Conservation (phyloP, 2,797 vertebrate genomes). For the Hippopotamyrus pictus region DNA sequence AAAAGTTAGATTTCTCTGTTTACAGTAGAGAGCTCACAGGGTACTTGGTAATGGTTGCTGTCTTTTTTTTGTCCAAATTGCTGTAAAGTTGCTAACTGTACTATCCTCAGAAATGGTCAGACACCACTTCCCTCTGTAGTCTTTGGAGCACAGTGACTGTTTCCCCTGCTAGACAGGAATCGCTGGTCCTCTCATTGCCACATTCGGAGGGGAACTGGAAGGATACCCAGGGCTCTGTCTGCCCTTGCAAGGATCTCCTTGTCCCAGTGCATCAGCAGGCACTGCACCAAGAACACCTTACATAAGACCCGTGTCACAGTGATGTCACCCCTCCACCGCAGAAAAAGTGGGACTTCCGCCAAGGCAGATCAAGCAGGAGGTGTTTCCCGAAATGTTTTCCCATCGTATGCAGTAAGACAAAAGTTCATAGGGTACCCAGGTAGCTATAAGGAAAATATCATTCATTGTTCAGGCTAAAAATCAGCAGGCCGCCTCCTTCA, state of each 20-base stretch:
- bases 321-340: neutral
- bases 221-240: neutral
- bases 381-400: neutral
- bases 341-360: neutral
- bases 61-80: neutral
- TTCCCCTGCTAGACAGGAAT: neutral
- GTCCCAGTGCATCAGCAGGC: neutral
- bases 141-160: neutral
- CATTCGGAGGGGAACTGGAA: neutral
- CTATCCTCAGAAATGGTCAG: neutral
- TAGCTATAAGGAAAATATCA: neutral
- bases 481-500: neutral
- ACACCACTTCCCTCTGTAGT: neutral
- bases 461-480: neutral
- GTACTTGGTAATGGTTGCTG: neutral
- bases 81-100: neutral
- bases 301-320: neutral
- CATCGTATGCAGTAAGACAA: neutral
- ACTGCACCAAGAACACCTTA: neutral
- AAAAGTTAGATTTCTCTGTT: neutral
- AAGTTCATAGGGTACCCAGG: neutral
- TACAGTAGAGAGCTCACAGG: neutral
- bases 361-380: neutral
- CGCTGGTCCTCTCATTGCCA: neutral
- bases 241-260: neutral